phyloP scores from a whole-genome alignment of 2,888 invertebrate species.

The Pseudococcus viburni region DNA sequence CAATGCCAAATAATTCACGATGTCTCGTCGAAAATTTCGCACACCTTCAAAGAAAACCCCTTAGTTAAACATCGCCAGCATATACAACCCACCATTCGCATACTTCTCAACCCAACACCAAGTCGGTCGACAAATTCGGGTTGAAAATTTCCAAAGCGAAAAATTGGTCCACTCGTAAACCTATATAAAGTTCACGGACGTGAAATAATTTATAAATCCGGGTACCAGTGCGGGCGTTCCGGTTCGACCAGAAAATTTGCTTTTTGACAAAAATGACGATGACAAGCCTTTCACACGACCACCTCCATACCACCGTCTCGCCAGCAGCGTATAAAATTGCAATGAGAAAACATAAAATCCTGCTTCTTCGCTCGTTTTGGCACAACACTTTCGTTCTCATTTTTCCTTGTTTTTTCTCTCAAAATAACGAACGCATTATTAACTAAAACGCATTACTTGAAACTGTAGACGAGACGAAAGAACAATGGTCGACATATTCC shows the following conservation, averaged over 20 bases:
- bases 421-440: conserved; percentile 33
- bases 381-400: not conserved
- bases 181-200: conserved; percentile 6
- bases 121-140: not conserved
- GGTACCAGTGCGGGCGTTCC: not conserved
- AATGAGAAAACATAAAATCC: not conserved
- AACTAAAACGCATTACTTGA: conserved; percentile 58
- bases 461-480: conserved; percentile 59
- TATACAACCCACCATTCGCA: not conserved
- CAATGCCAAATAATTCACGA: not conserved
- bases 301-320: not conserved
- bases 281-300: not conserved
- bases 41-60: not conserved
- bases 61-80: not conserved
- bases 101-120: not conserved
- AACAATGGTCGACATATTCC: conserved; percentile 52
- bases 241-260: not conserved
- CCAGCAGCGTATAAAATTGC: not conserved
- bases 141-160: not conserved
- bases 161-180: conserved; percentile 2
- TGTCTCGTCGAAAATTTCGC: not conserved
- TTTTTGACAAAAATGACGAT: not conserved
- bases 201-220: not conserved
- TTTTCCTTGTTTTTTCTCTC: not conserved
- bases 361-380: conserved; percentile 43